Percentiles rank a stretch among this genome's conserved stretches.
Conservation (phyloP, 2,888 invertebrate genomes). For the Lepidocyrtoides sp. region DNA sequence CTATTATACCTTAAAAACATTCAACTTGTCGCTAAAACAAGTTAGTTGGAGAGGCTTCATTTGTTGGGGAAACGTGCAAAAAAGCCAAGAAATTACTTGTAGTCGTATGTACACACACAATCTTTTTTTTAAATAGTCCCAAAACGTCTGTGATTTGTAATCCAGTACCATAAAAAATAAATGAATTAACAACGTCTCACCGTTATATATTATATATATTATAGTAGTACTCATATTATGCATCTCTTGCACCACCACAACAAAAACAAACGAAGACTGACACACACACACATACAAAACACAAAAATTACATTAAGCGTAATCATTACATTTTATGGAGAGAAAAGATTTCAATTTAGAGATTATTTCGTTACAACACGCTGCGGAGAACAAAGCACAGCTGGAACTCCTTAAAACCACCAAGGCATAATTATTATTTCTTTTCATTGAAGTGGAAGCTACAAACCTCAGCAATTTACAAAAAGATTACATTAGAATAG, state of each 20-base stretch:
- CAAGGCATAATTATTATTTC: neutral
- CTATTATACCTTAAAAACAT: conserved; percentile 22
- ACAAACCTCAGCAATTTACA: neutral
- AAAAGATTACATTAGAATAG: neutral
- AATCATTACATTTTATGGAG: conserved; percentile 31
- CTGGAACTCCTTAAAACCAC: conserved; percentile 9
- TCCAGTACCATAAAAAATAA: conserved; percentile 62
- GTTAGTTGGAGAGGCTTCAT: neutral
- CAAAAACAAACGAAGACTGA: conserved; percentile 51
- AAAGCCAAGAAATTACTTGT: neutral
- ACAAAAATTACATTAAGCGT: neutral
- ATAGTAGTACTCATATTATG: neutral
- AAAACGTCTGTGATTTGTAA: conserved; percentile 67
- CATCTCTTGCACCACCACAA: neutral
- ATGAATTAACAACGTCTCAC: conserved; percentile 22
- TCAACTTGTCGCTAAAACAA: conserved; percentile 5
- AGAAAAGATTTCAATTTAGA: neutral
- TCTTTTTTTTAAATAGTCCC: neutral
- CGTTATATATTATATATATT: too few relatives aligned
- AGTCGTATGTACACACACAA: conserved; percentile 15
- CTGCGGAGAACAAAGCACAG: neutral
- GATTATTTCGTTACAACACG: neutral
- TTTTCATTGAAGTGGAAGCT: neutral
- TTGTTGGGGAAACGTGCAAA: conserved; percentile 72
- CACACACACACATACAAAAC: conserved; percentile 23